Evolutionary conservation across 2,113 vertebrate genomes (phyloP), one percentile per base, ranked within the genome.

Genomic region (Thamnaconus septentrionalis): DNA sequence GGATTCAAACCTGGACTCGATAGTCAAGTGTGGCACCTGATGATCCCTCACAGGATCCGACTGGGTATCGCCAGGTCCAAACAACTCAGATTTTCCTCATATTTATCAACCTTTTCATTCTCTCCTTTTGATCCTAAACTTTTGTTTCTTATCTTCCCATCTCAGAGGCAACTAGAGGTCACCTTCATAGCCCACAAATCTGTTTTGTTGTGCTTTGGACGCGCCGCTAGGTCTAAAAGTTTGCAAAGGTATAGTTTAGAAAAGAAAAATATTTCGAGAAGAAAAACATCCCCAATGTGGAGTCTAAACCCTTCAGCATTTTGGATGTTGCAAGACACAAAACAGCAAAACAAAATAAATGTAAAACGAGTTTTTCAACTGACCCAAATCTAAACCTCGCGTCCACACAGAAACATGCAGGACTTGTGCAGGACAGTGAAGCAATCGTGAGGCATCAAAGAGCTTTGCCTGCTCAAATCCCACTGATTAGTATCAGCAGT

Each of bases 401-500:
- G 18, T 31, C 18, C 18, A 31, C 18, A 31, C 18, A 31, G 18
- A 31, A 31, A 31, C 18, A 69, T 51, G 63, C 45, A 41, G 50
- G 70, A 66, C 69, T 83, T 78, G 64, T 55, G 53, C 69, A 72
- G 68, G 74, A 80, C 73, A 88, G 66, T 75, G 68, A 60, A 70
- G 54, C 53, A 81, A 84, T 74, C 81, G 82, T 60, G 67, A 83
- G 82, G 81, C 69, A 74, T 80, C 56, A 42, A 69, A 78, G 75
- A 85, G 82, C 79, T 83, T 78, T 69, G 59, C 70, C 68, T 57
- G 76, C 78, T 83, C 74, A 83, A 85, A 71, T 80, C 82, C 67
- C 66, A 63, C 82, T 87, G 87, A 88, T 82, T 78, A 88, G 82
- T 77, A 90, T 90, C 88, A 90, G 86, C 87, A 89, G 77, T 83